phyloP scores from a whole-genome alignment of 2,113 vertebrate species.

The Laterallus jamaicensis region DNA sequence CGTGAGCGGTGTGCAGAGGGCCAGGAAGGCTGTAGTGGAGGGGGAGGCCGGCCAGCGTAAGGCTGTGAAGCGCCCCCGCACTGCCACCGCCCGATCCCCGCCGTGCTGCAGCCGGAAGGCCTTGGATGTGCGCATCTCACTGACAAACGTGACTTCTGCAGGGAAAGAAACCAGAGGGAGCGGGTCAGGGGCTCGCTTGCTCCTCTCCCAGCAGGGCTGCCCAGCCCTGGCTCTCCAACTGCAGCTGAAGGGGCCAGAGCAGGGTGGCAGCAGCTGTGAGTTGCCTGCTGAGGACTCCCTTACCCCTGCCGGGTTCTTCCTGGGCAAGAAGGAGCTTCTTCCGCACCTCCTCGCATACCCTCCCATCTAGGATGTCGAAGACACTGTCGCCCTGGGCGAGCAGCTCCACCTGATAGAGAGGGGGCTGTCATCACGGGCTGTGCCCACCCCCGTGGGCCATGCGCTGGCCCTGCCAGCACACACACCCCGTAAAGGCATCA shows the following conservation, averaged over 20 bases:
- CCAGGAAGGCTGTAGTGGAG: slow-evolving; percentile 70
- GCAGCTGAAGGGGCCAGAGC: background rate
- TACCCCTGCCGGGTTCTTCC: slow-evolving; percentile 50
- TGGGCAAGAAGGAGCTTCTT: slow-evolving; percentile 38
- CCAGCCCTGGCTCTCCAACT: background rate
- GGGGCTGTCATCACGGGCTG: background rate
- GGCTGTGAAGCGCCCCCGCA: slow-evolving; percentile 69
- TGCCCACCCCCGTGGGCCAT: fast-evolving
- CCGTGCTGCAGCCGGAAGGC: slow-evolving; percentile 69
- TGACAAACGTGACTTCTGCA: slow-evolving; percentile 79
- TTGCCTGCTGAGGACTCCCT: background rate
- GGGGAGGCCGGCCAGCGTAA: background rate
- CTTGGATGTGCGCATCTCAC: slow-evolving; percentile 79
- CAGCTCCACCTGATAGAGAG: slow-evolving; percentile 60
- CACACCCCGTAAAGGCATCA: background rate
- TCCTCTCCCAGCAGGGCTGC: background rate
- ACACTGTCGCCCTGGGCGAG: slow-evolving; percentile 49
- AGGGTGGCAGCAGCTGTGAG: fast-evolving
- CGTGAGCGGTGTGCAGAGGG: slow-evolving; percentile 77
- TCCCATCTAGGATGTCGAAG: slow-evolving; percentile 52
- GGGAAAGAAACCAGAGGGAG: fast-evolving
- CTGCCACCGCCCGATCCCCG: slow-evolving; percentile 68
- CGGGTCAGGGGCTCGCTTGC: fast-evolving
- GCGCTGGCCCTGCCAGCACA: fast-evolving
- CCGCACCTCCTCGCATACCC: background rate